phyloP scores from a whole-genome alignment of 2,888 invertebrate genomes.

The Miltochrista miniata region DNA sequence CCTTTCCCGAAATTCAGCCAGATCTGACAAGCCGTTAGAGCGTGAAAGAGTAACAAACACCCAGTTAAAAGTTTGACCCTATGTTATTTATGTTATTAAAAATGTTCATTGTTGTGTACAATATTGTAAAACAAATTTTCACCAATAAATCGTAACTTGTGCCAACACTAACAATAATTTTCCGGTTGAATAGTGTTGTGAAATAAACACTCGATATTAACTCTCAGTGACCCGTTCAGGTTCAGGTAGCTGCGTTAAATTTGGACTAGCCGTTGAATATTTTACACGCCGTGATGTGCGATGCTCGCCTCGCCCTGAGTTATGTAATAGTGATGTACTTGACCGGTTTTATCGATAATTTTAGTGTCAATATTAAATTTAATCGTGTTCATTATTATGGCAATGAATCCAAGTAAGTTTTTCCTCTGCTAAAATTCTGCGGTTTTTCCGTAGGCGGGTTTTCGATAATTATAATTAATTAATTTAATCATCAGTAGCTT shows the following conservation, averaged over 20 bases:
- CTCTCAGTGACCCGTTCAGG: constrained; percentile 23
- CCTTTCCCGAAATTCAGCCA: too few species aligned
- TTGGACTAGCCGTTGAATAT: constrained; percentile 60
- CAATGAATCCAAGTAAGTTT: too few species aligned
- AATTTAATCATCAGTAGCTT: too few species aligned
- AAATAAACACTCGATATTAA: constrained; percentile 49
- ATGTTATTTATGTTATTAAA: too few species aligned
- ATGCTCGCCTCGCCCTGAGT: constrained; percentile 22
- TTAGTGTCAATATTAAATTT: constrained; percentile 6
- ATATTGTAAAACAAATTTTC: too few species aligned
- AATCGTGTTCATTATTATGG: not conserved
- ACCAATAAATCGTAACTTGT: not conserved
- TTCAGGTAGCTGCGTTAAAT: constrained; percentile 48
- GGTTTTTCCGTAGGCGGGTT: too few species aligned
- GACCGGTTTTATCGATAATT: constrained; percentile 28
- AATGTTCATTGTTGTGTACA: too few species aligned
- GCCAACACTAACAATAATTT: not conserved
- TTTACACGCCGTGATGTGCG: constrained; percentile 52
- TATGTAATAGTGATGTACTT: constrained; percentile 32
- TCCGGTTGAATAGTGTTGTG: constrained; percentile 21
- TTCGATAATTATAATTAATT: too few species aligned
- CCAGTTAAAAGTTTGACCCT: too few species aligned
- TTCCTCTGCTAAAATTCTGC: too few species aligned
- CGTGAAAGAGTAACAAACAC: too few species aligned
- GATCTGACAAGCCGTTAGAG: too few species aligned